Conservation (phyloP, 1,140 invertebrate species). For the Ptiloglossa arizonensis region DNA sequence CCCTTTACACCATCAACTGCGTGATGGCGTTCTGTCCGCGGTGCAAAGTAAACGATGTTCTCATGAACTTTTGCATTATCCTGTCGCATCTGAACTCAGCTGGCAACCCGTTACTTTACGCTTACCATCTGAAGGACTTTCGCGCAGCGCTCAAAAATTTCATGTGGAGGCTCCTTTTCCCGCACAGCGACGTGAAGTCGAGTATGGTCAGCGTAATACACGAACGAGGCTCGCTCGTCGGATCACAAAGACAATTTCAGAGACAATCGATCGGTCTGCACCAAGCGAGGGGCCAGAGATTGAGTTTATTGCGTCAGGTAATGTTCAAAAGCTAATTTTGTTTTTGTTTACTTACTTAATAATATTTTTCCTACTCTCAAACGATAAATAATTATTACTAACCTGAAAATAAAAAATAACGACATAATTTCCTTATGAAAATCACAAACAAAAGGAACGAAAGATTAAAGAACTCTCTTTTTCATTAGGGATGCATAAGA, state of each 20-base stretch:
- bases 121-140: conserved; percentile 94
- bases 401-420: too few relatives aligned
- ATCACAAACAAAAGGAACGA: too few relatives aligned
- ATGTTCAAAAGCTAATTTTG: too few relatives aligned
- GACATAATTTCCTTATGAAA: too few relatives aligned
- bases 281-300: not conserved
- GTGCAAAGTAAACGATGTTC: conserved; percentile 85
- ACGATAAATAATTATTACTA: too few relatives aligned
- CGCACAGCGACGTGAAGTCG: conserved; percentile 51
- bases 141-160: conserved; percentile 87
- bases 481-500: too few relatives aligned
- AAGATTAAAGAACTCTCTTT: not conserved
- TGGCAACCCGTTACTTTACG: conserved; percentile 93
- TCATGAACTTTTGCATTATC: conserved; percentile 92
- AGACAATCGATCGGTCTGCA: conserved; percentile 13
- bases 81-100: conserved; percentile 94
- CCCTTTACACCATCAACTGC: conserved; percentile 95
- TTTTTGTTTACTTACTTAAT: too few relatives aligned
- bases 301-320: conserved; percentile 45
- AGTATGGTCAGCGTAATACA: conserved; percentile 58
- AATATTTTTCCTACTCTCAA: too few relatives aligned
- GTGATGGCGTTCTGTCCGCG: conserved; percentile 90
- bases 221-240: conserved; percentile 58
- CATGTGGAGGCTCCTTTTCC: conserved; percentile 75
- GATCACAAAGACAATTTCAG: conserved; percentile 50